Evolutionary conservation across 2,113 vertebrate genomes (phyloP), one percentile per base, ranked within the genome.

Genomic region (Ia io): DNA sequence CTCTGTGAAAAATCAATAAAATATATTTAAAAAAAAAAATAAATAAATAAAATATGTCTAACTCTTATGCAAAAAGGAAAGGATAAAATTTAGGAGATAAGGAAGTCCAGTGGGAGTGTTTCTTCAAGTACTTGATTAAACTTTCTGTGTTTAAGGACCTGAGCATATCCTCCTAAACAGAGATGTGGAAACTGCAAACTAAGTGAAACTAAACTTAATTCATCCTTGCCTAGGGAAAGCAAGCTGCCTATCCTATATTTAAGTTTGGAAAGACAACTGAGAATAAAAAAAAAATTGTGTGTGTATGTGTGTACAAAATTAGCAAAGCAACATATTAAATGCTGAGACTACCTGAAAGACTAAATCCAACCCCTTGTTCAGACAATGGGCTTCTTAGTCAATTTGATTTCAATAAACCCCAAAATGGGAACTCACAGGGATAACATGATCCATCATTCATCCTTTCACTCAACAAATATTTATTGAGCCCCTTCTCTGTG

Each of bases 101-200:
- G 51, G 59, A 88, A 77, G 35, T 71, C n/a, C 53, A 61, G 2
- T 61, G 9, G 70, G 73, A 90, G 23, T 22, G 44, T 92, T 84
- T 94, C 47, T 95, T 69, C 16, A 86, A 73, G 69, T 74, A 17
- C 10, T 94, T 88, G 37, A 17, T 67, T 95, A 76, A 63, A 49
- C 9, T 71, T 23, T 28, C 17, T 89, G 42, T 69, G n/a, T 91
- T 79, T 83, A 89, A 91, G 56, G 65, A 30, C 9, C 42, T 10
- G 32, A 70, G 49, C 51, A 23, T 40, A 18, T 22, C 1, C 22
- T 63, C 23, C 61, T 61, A 30, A 73, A 42, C n/a, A 59, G 53
- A 84, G 20, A 30, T 56, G 40, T 74, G 56, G 76, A 65, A 85
- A 85, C 11, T 28, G 5, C 32, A 88, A 92, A 79, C 80, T 35